phyloP scores from a whole-genome alignment of 1,140 invertebrate genomes.

The Pararge aegeria region DNA sequence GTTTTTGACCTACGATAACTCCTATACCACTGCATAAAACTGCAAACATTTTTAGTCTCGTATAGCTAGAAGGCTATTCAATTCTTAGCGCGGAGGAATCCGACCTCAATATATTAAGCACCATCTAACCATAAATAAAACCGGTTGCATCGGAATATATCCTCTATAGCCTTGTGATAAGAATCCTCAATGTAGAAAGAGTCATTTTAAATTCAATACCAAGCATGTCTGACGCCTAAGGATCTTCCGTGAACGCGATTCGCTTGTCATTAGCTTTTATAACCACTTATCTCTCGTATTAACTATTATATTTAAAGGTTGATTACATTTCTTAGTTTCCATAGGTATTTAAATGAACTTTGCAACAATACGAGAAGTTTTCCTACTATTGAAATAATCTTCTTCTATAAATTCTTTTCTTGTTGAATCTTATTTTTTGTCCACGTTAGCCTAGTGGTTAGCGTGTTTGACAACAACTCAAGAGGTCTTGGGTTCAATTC shows the following conservation, averaged over 20 bases:
- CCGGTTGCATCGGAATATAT: constrained; percentile 15
- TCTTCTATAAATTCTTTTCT: too few relatives aligned
- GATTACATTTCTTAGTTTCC: background rate
- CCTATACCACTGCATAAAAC: background rate
- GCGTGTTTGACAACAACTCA: too few relatives aligned
- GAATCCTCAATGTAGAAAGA: constrained; percentile 17
- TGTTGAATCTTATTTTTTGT: too few relatives aligned
- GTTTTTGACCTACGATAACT: too few relatives aligned
- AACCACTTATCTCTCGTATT: constrained; percentile 8
- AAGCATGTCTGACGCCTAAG: constrained; percentile 25
- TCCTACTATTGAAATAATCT: too few relatives aligned
- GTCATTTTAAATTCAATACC: constrained; percentile 29
- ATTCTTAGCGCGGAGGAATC: constrained; percentile 7
- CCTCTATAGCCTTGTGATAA: constrained; percentile 24
- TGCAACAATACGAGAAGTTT: too few relatives aligned
- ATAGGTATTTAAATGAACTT: constrained; percentile 1
- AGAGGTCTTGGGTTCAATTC: too few relatives aligned
- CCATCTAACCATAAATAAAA: constrained; percentile 30
- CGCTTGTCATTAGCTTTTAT: constrained; percentile 18
- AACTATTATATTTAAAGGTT: constrained; percentile 8
- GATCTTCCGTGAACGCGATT: constrained; percentile 37
- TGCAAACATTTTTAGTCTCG: constrained; percentile 3
- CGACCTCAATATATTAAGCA: constrained; percentile 23
- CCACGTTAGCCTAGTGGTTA: too few relatives aligned
- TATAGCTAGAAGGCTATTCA: constrained; percentile 14